Percentiles rank a stretch among this genome's conserved stretches.
These are phyloP conservation scores for Carettochelys insculpta DNA, from an alignment of 2,113 vertebrate genomes.

Conservation along the genomic window DNA sequence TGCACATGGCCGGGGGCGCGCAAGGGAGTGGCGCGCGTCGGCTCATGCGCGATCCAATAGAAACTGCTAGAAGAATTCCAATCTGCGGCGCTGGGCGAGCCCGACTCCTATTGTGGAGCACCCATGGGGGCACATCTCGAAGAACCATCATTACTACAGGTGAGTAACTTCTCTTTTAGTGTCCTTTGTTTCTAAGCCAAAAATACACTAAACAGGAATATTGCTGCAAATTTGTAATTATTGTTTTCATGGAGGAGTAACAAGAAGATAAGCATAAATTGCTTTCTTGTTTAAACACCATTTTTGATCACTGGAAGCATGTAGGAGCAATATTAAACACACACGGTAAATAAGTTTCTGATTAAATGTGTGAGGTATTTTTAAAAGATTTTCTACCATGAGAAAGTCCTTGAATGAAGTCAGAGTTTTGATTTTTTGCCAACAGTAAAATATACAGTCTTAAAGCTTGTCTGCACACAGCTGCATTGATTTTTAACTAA, in stretches of 20 bases:
- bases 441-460: not conserved
- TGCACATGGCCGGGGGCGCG: no score
- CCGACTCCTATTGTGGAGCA: no score
- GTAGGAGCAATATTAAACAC: not conserved
- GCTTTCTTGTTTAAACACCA: not conserved
- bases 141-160: no score
- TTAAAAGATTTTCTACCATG: accelerated
- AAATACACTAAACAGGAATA: not conserved
- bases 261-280: not conserved
- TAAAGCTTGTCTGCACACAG: not conserved
- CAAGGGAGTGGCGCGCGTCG: no score
- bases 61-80: no score
- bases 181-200: not conserved
- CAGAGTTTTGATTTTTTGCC: not conserved
- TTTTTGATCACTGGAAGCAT: not conserved
- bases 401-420: not conserved
- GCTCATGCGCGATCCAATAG: no score
- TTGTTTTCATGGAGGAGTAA: not conserved
- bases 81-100: no score
- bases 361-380: not conserved
- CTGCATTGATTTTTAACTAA: not conserved
- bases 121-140: no score
- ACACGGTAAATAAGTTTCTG: not conserved
- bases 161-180: no score
- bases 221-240: not conserved